Conservation (phyloP, 2,888 invertebrate species). For the Copidosoma aretas region DNA sequence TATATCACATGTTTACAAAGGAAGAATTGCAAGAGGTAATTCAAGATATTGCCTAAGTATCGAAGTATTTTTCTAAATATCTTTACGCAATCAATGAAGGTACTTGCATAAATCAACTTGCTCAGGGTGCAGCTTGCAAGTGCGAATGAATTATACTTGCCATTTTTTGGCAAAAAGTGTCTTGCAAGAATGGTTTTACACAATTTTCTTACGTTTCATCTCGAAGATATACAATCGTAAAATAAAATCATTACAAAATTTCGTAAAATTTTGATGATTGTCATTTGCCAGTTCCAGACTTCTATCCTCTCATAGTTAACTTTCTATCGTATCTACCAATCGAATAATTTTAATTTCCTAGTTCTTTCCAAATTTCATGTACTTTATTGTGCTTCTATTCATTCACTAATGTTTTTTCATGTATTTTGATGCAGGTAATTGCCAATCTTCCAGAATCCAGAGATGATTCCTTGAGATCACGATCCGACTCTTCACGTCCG, state of each 20-base stretch:
- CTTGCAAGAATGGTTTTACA: constrained; percentile 28
- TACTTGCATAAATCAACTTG: constrained; percentile 13
- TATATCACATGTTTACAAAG: constrained; percentile 90
- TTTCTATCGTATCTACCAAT: constrained; percentile 16
- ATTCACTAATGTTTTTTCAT: constrained; percentile 27
- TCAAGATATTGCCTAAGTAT: constrained; percentile 71
- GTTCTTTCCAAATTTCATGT: constrained; percentile 21
- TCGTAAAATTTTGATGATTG: constrained; percentile 18
- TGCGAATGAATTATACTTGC: constrained; percentile 27
- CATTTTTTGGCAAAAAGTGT: constrained; percentile 18
- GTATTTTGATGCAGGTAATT: constrained; percentile 49
- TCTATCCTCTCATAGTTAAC: constrained; percentile 25
- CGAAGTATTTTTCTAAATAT: constrained; percentile 20
- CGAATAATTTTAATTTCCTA: constrained; percentile 7
- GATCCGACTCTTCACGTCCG: constrained; percentile 49
- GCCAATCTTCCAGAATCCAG: constrained; percentile 46
- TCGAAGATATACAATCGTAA: constrained; percentile 25
- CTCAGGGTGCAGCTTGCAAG: constrained; percentile 15
- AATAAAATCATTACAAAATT: constrained; percentile 31
- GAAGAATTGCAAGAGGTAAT: constrained; percentile 92
- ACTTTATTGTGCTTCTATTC: neutral
- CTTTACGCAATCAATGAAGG: constrained; percentile 25
- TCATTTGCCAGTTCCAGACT: constrained; percentile 10
- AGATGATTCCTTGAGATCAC: constrained; percentile 49
- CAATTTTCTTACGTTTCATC: constrained; percentile 36